Evolutionary conservation across 2,113 vertebrate species (phyloP), one percentile per base, ranked within the genome.

Genomic region (Chascanopsetta lugubris): DNA sequence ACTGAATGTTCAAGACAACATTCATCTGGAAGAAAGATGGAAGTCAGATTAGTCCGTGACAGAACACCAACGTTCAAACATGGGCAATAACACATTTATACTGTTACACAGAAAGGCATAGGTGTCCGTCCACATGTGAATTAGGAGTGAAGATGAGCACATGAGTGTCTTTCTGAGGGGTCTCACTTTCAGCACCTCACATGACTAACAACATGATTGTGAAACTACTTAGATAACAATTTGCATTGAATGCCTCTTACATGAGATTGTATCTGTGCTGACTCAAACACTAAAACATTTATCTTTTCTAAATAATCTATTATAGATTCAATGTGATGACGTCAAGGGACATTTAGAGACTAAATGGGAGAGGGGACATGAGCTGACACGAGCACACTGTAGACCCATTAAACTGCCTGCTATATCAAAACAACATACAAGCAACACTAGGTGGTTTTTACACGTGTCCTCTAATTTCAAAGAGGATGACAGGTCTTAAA

Each of bases 1-100:
- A 77, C 76, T 62, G 72, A 82, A 55, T 69, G 66, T 64, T 74
- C 36, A 51, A 80, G 73, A 72, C 83, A 85, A 85, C 66, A 82
- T 85, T 91, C 84, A 91, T 90, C 88, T 84, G 88, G 27, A 85
- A 83, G 53, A 84, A 72, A 90, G 56, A 89, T 58, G 40, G 82
- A 43, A 78, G 60, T 25, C 26, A 53, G 63, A 84, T 64, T 76
- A 61, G 75, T 84, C 82, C 38, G 26, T 82, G 47, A 49, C 17
- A 53, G 15, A 18, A 54, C 11, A 24, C 61, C 40, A 75, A 58
- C 69, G 57, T 63, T 63, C 60, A 42, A 58, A 72, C 48, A 61
- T 45, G 12, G 8, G 8, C 61, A 57, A 21, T 8, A 26, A 36
- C 8, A 15, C 2, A 29, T 17, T 25, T 2, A 43, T 32, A 3